Percentiles rank a stretch among this genome's conserved stretches.
phyloP scores from a whole-genome alignment of 2,797 vertebrate genomes.

The Paramormyrops hopkinsi region DNA sequence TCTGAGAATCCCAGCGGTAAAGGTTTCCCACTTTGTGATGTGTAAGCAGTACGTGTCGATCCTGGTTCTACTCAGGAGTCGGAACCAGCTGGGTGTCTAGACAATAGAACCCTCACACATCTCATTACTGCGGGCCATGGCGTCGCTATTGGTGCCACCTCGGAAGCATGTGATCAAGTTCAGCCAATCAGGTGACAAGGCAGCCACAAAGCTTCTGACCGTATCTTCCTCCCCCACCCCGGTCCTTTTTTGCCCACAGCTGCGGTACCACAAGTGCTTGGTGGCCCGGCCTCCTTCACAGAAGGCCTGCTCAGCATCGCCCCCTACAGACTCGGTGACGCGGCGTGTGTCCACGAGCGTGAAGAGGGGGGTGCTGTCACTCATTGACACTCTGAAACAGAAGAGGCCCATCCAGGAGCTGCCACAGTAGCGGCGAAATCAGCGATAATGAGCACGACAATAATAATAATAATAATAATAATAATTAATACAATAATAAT shows the following conservation, averaged over 20 bases:
- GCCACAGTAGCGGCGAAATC: slow-evolving; percentile 64
- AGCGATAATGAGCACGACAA: background rate
- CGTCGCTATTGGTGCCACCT: background rate
- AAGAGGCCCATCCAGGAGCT: slow-evolving; percentile 83
- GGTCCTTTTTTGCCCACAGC: slow-evolving; percentile 51
- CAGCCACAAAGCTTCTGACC: background rate
- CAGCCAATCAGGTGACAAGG: background rate
- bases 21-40: background rate
- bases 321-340: slow-evolving; percentile 84
- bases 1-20: background rate
- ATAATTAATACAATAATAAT: background rate
- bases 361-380: slow-evolving; percentile 87
- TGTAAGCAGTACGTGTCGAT: background rate
- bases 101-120: background rate
- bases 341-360: slow-evolving; percentile 92
- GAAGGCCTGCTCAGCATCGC: slow-evolving; percentile 78
- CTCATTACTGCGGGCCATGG: background rate
- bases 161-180: background rate
- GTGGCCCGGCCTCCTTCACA: slow-evolving; percentile 89
- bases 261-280: slow-evolving; percentile 97
- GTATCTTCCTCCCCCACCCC: background rate
- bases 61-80: background rate
- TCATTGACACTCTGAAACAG: slow-evolving; percentile 99
- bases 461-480: background rate
- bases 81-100: background rate